Evolutionary conservation across 2,888 invertebrate species (phyloP), one percentile per base, ranked within the genome.

Genomic region (Cerceris rybyensis): DNA sequence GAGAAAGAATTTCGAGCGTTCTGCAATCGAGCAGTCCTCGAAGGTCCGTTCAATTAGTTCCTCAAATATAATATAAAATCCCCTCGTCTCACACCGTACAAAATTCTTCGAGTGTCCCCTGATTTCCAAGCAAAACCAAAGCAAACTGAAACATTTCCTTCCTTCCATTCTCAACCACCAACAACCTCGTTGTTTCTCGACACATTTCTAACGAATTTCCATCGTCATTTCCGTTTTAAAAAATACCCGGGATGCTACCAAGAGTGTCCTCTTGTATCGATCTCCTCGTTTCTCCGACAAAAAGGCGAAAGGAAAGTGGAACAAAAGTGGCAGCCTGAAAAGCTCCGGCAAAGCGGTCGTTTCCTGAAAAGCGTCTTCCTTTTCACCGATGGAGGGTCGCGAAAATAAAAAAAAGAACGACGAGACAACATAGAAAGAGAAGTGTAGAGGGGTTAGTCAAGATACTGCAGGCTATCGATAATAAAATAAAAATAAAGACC

Each of bases 251-350:
- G 59, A 66, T 65, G 39, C 55, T 66, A 42, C 46, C 49, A 4
- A 54, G 59, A 66, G 61, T 76, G 55, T 55, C 42, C 61, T 68
- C 49, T 17, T 14, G 72, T 84, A 84, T 84, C 84, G 83, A 83
- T 81, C 68, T 57, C 59, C 65, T 69, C 71, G 52, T 43, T 59
- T 13, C 39, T 60, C 57, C 66, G 66, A 80, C 70, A 70, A 79
- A 70, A 79, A 75, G 72, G 28, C 75, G 72, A 57, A 63, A 54
- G 84, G 73, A 80, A 82, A 84, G 75, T 84, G 80, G 84, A 84
- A 77, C 71, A 80, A 77, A 82, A 80, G 75, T 84, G 77, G 72
- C 74, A 59, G 70, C 28, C 71, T 59, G 75, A 75, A 76, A 75
- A 66, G 70, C 64, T 39, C 58, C 58, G 65, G 42, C 46, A 54